Percentiles rank a stretch among this genome's conserved stretches.
phyloP scores from a whole-genome alignment of 2,888 invertebrate species.

The Cephus pulcher region DNA sequence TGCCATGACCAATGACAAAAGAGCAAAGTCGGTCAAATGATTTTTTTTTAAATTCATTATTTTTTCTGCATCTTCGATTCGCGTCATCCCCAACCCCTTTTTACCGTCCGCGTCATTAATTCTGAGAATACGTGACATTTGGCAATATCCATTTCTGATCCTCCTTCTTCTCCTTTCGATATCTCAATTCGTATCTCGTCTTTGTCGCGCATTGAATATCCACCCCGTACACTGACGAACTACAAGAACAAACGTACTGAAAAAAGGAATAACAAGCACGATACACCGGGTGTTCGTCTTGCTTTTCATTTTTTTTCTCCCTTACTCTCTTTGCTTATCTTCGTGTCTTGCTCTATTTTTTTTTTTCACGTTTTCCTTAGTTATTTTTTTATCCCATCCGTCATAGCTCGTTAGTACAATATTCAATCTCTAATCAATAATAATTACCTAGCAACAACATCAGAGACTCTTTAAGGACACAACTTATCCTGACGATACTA shows the following conservation, averaged over 20 bases:
- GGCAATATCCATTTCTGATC: too few relatives aligned
- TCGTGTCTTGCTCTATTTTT: constrained; percentile 13
- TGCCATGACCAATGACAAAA: too few relatives aligned
- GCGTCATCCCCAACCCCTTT: too few relatives aligned
- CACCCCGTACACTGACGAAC: too few relatives aligned
- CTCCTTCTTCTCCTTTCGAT: too few relatives aligned
- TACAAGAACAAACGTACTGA: not conserved
- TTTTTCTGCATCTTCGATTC: too few relatives aligned
- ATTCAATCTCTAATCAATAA: constrained; percentile 49
- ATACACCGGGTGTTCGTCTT: constrained; percentile 6
- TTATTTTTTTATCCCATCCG: constrained; percentile 18
- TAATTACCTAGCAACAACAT: constrained; percentile 67
- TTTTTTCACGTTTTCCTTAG: constrained; percentile 10
- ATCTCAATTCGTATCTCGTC: too few relatives aligned
- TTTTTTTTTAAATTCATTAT: too few relatives aligned
- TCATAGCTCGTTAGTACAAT: constrained; percentile 31
- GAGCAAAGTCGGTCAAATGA: too few relatives aligned
- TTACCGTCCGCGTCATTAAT: too few relatives aligned
- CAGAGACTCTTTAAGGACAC: constrained; percentile 75
- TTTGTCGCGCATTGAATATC: too few relatives aligned
- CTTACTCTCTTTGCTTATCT: constrained; percentile 7
- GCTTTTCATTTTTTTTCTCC: constrained; percentile 19
- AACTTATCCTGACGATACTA: constrained; percentile 78
- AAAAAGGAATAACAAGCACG: not conserved
- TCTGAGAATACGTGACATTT: too few relatives aligned